phyloP scores from a whole-genome alignment of 2,888 invertebrate species.

The Pollenia angustigena region DNA sequence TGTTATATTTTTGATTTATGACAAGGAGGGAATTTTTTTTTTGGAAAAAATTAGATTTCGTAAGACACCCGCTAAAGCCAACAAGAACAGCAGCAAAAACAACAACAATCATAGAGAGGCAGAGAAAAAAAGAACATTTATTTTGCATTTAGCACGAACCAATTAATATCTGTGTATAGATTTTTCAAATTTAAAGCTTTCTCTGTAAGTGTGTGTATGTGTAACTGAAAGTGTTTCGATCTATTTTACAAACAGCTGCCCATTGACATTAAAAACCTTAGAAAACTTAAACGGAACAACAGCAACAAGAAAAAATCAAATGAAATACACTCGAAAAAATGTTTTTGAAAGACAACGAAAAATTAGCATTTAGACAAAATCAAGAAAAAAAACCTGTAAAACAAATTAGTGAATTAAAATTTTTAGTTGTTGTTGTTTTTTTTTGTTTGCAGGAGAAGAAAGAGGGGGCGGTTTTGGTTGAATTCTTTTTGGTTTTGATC shows the following conservation, averaged over 20 bases:
- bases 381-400: slow-evolving; percentile 66
- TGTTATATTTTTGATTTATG: slow-evolving; percentile 56
- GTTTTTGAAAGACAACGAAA: slow-evolving; percentile 30
- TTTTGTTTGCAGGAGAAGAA: not conserved
- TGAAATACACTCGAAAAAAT: slow-evolving; percentile 36
- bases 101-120: too few relatives aligned
- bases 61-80: slow-evolving; percentile 36
- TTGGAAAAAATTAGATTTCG: slow-evolving; percentile 51
- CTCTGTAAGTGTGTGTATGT: not conserved
- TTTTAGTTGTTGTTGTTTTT: not conserved
- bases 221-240: slow-evolving; percentile 42
- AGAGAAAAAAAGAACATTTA: slow-evolving; percentile 29
- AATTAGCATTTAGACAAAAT: slow-evolving; percentile 44
- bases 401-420: slow-evolving; percentile 66
- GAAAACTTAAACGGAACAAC: not conserved
- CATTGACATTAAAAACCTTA: slow-evolving; percentile 63
- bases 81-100: not conserved
- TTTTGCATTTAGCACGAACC: slow-evolving; percentile 70
- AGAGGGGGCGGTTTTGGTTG: slow-evolving; percentile 43
- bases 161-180: slow-evolving; percentile 53
- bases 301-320: not conserved
- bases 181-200: slow-evolving; percentile 22
- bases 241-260: slow-evolving; percentile 68
- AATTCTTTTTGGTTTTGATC: slow-evolving; percentile 66
- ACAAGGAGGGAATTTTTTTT: slow-evolving; percentile 41